Evolutionary conservation across 2,113 vertebrate species (phyloP).

Genomic region (Dasypus novemcinctus): DNA sequence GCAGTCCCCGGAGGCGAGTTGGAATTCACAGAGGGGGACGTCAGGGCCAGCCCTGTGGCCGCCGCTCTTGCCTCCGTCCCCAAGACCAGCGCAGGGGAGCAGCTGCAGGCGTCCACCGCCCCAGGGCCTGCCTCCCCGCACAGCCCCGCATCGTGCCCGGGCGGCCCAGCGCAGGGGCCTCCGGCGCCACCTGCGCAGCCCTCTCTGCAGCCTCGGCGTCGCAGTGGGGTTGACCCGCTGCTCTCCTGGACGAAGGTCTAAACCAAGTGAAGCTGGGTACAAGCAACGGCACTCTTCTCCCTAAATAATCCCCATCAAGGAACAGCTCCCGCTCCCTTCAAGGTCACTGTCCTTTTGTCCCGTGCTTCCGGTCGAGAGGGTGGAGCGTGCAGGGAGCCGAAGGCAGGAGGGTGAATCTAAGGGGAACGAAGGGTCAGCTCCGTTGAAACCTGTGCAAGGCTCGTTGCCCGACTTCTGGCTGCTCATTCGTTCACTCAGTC

Average conservation of each 20-base stretch:
- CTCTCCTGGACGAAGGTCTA: neutral
- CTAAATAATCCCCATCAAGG: neutral
- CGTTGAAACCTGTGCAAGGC: neutral
- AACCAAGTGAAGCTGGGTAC: neutral
- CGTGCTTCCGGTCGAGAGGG: neutral
- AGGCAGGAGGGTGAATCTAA: neutral
- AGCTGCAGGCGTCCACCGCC: no score
- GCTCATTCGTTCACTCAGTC: neutral
- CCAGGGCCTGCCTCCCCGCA: no score
- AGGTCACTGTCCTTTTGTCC: neutral
- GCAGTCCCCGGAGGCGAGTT: neutral
- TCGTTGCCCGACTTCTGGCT: neutral
- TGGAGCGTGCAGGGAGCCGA: neutral
- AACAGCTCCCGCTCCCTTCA: neutral
- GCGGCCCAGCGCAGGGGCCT: no score
- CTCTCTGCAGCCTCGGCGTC: no score
- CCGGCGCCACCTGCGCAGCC: no score
- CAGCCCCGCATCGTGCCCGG: no score
- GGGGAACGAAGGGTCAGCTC: neutral
- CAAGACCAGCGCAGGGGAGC: no score
- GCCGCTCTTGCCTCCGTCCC: no score
- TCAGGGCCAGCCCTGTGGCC: no score
- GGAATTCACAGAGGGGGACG: neutral
- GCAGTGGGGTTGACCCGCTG: neutral
- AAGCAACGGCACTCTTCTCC: neutral